Conservation (phyloP, 2,888 invertebrate genomes). For the Rhimphoctona megacephalus region DNA sequence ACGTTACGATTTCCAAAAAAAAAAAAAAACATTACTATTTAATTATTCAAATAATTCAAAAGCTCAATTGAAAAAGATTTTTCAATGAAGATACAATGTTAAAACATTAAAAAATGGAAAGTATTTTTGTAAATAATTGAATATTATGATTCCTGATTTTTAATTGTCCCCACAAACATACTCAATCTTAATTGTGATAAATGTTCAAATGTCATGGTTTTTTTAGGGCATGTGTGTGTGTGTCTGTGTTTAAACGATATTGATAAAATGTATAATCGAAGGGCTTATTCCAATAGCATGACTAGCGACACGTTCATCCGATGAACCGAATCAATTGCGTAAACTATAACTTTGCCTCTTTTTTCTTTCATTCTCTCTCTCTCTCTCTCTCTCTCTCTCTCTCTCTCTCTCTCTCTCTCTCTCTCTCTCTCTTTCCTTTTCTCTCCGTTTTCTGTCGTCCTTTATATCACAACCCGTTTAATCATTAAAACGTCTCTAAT, state of each 20-base stretch:
- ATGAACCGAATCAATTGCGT: slow-evolving; percentile 64
- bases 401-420: slow-evolving; percentile 26
- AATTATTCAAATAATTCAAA: no score
- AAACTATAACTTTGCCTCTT: slow-evolving; percentile 64
- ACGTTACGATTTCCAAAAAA: background rate
- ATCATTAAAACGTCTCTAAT: slow-evolving; percentile 63
- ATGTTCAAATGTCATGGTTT: slow-evolving; percentile 3
- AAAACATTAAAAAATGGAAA: background rate
- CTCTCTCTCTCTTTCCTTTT: slow-evolving; percentile 2
- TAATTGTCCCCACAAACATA: background rate
- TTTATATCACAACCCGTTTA: slow-evolving; percentile 68
- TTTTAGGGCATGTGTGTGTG: background rate
- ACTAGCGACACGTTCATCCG: slow-evolving; percentile 68
- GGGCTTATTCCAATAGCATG: slow-evolving; percentile 71
- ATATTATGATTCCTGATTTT: background rate
- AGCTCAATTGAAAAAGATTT: background rate
- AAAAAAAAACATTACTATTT: background rate
- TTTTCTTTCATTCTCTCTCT: slow-evolving; percentile 57
- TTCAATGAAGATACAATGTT: background rate
- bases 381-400: background rate
- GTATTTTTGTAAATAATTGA: background rate
- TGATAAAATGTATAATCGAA: slow-evolving; percentile 66
- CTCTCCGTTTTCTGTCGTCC: slow-evolving; percentile 25
- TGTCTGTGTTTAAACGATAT: slow-evolving; percentile 29
- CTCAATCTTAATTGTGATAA: slow-evolving; percentile 11